Evolutionary conservation across 2,888 invertebrate species (phyloP), one percentile per base, ranked within the genome.

Genomic region (Allolobophora icterica): DNA sequence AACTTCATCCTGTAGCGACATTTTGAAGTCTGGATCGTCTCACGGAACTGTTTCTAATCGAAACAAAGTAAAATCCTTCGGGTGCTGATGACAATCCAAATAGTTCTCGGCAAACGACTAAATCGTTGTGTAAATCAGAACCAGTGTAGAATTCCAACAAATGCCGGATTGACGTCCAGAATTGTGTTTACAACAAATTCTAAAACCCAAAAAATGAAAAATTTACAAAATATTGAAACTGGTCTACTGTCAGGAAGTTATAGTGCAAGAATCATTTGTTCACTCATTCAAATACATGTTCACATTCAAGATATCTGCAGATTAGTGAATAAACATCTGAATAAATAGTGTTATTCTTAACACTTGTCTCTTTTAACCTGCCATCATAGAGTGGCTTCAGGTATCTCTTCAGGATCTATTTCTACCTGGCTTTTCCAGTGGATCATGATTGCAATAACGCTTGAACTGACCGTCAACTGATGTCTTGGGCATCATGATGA

Each of bases 1-100:
- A n/a, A 83, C 42, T 34, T 91, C 91, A 21, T 91, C 91, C n/a
- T 89, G 90, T 5, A 89, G 30, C 24, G 91, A 91, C 91, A 91
- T 91, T 30, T 89, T 38, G 89, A 89, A 35, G 40, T 38, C 6
- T 11, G n/a, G n/a, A 71, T n/a, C 13, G n/a, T 4, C n/a, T 71
- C 71, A 71, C 71, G 1, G 71, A 71, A 71, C 71, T 71, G 71
- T n/a, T 71, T 71, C 13, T 71, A 71, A 71, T n/a, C 8, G 71
- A 71, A 30, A n/a, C n/a, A 1, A 52, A 52, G 21, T 52, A 52
- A 71, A n/a, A 8, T n/a, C 71, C n/a, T n/a, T 71, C 8, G n/a
- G 30, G n/a, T n/a, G 71, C n/a, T 71, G 71, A 30, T n/a, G 71
- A n/a, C 5, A n/a, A 71, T 71, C 71, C n/a, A 35, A 89, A 38